Evolutionary conservation across 2,797 vertebrate genomes (phyloP).

Genomic region (Sphenodon punctatus): DNA sequence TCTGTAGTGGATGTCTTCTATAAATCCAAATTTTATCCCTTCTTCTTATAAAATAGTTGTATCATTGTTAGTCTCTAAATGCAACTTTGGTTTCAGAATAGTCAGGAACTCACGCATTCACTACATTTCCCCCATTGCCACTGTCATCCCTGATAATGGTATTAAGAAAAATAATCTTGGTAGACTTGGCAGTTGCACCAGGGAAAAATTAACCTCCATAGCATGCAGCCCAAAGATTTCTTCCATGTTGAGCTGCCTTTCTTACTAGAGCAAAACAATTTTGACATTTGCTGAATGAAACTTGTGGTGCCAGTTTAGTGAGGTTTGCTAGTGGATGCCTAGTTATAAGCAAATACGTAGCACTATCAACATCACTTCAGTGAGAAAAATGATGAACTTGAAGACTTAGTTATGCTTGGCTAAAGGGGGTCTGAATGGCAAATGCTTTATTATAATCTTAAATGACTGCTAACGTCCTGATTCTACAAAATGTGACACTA

Average conservation of each 20-base stretch:
- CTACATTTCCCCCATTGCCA: too few relatives aligned
- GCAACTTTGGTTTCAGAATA: not conserved
- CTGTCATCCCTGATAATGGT: too few relatives aligned
- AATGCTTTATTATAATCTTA: too few relatives aligned
- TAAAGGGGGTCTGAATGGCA: too few relatives aligned
- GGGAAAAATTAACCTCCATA: not conserved
- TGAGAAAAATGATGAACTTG: too few relatives aligned
- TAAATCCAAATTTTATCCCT: not conserved
- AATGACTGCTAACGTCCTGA: too few relatives aligned
- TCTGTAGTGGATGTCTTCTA: too few relatives aligned
- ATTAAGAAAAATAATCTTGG: too few relatives aligned
- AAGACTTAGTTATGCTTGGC: too few relatives aligned
- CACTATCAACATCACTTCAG: fast-evolving
- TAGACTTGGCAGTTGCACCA: too few relatives aligned
- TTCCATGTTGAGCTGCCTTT: not conserved
- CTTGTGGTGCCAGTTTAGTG: not conserved
- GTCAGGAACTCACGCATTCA: not conserved
- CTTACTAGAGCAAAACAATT: not conserved
- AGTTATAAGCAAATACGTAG: not conserved
- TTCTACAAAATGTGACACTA: too few relatives aligned
- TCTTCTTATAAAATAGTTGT: not conserved
- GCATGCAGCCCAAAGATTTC: not conserved
- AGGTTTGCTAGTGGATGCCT: not conserved
- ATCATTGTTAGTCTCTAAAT: not conserved
- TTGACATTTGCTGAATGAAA: not conserved